Base-by-base conservation (phyloP, 2,888 invertebrate genomes). In the Ischnus inquisitorius region DNA sequence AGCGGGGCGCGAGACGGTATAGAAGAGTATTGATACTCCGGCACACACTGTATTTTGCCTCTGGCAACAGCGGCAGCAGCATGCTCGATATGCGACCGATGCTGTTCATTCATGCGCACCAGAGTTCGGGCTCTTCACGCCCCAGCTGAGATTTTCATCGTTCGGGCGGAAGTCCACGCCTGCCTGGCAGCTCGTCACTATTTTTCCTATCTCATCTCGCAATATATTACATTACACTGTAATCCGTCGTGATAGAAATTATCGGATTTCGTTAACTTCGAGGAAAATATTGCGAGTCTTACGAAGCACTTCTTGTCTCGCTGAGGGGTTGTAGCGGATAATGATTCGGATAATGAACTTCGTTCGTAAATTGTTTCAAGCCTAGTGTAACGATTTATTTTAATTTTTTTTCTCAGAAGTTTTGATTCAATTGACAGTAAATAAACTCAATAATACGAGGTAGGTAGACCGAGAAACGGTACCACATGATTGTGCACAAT, bases 141-240 rank as follows among this genome's bases (percentile, higher is more conserved):
- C 79, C 69, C 79, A 79, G 79, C 79, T 79, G 79, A 83, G 79
- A 83, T 83, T 83, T 83, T 83, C 75, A 83, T 76, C 83, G 75
- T 79, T 83, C 83, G 83, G 79, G 83, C 79, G 76, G 83, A 83
- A 83, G 75, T 83, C 54, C 57, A 64, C 57, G 69, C 75, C 57
- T 22, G 64, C 39, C 65, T 65, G 69, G 39, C 64, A n/a, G 22
- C 6, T 60, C 46, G 25, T 74, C 72, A 74, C 62, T 34, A 74
- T 74, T 74, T 62, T 60, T 74, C 46, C 72, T 62, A 28, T 57
- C 41, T 41, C 69, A 28, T 68, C 25, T 41, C 25, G 4, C 43
- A 10, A 57, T 46, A 62, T 19, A 16, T 51, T 54, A 68, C 48
- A 22, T 25, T 25, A 25, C 60, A 12, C 39, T 22, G 19, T 54